A percentile compares a stretch with the other conserved stretches of the same genome.
phyloP scores from a whole-genome alignment of 2,797 vertebrate genomes.

The Silurus aristotelis region DNA sequence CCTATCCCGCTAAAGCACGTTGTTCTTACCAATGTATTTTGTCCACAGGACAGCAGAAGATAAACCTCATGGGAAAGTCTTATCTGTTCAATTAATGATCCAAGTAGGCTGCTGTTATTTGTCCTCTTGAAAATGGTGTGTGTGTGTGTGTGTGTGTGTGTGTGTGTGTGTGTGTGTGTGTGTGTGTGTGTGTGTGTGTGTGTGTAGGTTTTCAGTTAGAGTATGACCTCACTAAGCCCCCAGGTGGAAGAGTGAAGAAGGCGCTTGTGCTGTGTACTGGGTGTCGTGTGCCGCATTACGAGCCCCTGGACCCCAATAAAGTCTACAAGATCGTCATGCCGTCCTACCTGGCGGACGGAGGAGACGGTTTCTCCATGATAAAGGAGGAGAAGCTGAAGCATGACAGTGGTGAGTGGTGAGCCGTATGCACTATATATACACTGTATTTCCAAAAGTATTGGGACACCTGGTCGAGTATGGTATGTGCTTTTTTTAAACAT shows the following conservation, averaged over 20 bases:
- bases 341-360: conserved; percentile 79
- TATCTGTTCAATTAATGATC: not conserved
- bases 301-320: conserved; percentile 70
- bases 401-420: conserved; percentile 78
- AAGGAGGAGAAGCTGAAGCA: conserved; percentile 77
- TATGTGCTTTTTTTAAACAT: too few relatives aligned
- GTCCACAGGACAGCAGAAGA: not conserved
- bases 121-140: not conserved
- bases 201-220: conserved; percentile 82
- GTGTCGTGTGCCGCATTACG: conserved; percentile 83
- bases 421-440: not conserved
- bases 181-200: conserved; percentile 5
- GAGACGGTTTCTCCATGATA: conserved; percentile 86
- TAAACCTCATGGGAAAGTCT: not conserved
- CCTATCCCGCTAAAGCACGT: too few relatives aligned
- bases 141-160: not conserved
- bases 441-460: too few relatives aligned
- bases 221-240: conserved; percentile 74
- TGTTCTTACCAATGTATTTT: not conserved
- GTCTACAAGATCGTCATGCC: conserved; percentile 82
- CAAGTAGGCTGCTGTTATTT: not conserved
- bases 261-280: conserved; percentile 81
- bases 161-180: conserved; percentile 11
- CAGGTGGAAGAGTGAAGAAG: conserved; percentile 73
- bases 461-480: too few relatives aligned